phyloP scores from a whole-genome alignment of 2,797 vertebrate genomes.

The Morelia viridis region DNA sequence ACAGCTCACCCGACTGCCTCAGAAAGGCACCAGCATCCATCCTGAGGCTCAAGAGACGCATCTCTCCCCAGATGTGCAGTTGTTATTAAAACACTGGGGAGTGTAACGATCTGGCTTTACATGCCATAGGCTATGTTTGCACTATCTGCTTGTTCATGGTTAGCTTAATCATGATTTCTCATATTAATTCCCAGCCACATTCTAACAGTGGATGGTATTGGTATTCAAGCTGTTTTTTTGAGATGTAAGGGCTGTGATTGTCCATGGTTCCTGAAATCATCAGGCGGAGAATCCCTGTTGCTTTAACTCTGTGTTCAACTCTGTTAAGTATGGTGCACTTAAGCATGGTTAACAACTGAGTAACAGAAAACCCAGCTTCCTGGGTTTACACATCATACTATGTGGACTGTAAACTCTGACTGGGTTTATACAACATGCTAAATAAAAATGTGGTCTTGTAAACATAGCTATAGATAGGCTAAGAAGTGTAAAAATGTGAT shows the following conservation, averaged over 20 bases:
- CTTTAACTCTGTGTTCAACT: not conserved
- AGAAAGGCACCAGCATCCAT: not conserved
- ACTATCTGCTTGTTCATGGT: not conserved
- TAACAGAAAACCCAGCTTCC: not conserved
- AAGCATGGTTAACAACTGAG: not conserved
- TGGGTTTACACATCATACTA: not conserved
- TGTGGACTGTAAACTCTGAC: not conserved
- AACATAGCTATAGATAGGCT: not conserved
- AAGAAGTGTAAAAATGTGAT: not conserved
- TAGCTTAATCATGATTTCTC: not conserved
- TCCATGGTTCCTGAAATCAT: not conserved
- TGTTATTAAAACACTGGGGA: not conserved
- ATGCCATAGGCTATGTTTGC: not conserved
- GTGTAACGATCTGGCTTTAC: not conserved
- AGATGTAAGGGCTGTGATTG: not conserved
- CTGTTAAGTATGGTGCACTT: not conserved
- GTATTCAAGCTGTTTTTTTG: not conserved
- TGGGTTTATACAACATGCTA: not conserved
- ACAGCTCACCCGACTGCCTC: fast-evolving
- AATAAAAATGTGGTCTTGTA: not conserved
- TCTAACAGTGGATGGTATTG: not conserved
- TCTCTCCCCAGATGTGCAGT: not conserved
- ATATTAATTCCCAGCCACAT: not conserved
- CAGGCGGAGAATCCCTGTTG: not conserved
- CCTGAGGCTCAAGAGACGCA: not conserved